Evolutionary conservation across 2,113 vertebrate genomes (phyloP), one percentile per base, ranked within the genome.

Genomic region (Centropristis striata): DNA sequence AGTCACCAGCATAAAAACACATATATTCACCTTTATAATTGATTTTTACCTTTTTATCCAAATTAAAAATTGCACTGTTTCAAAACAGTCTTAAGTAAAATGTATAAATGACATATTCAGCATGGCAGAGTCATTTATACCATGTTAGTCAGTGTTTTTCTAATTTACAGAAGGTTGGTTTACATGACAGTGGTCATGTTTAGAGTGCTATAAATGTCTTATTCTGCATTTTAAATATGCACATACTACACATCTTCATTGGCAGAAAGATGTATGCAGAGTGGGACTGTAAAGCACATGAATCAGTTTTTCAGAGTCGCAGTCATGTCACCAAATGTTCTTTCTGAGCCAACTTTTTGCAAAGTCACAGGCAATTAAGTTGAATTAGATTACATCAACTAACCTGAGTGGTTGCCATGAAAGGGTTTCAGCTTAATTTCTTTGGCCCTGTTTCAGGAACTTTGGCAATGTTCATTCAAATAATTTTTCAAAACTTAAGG

Each of bases 371-470:
- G 20, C 51, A 55, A 21, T 57, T 42, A n/a, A 59, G 28, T 60
- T 25, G 25, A 20, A 60, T 20, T 20, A 59, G 54, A 49, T 47
- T 32, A 37, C 54, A 59, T 58, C 42, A 37, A 28, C 37, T 37
- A 49, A 15, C 41, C n/a, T 37, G 42, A 59, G n/a, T 71, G 42
- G 41, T 37, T 71, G 42, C 41, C 55, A 59, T 59, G 5, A 49
- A 60, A 72, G 64, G 55, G 20, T 72, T 50, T 84, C 78, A 80
- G 63, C 75, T 75, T 25, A 37, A 86, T 85, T 72, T 72, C 51
- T 75, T 58, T 49, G 59, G 64, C 72, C 15, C 36, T 42, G 55
- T 83, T 81, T 83, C 76, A 60, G 80, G 72, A 80, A 64, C 83
- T 54, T 39, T 42, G 12, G 11, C 14, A 16, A 18, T 28, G 53